Percentiles rank a stretch among this genome's conserved stretches.
Evolutionary conservation across 2,797 vertebrate genomes (phyloP).

Genomic region (Eulemur rubriventer): DNA sequence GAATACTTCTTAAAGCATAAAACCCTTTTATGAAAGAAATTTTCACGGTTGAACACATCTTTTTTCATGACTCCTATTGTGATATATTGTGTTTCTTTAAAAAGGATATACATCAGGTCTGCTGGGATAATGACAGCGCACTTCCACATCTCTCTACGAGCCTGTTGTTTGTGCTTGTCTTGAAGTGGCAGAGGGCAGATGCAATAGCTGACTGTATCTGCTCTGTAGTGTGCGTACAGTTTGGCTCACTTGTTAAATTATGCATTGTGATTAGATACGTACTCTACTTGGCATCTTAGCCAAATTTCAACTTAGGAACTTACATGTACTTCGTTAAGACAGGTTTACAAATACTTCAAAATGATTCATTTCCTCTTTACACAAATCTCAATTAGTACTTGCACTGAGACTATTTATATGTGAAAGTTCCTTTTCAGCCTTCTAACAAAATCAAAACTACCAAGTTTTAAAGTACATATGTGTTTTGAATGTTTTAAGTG

Average conservation of each 20-base stretch:
- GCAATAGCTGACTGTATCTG: neutral
- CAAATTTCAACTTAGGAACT: slow-evolving; percentile 32
- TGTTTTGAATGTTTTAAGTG: slow-evolving; percentile 5
- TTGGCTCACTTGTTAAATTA: neutral
- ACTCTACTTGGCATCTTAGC: neutral
- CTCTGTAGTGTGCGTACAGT: neutral
- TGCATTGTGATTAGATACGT: neutral
- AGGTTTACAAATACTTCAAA: slow-evolving; percentile 30
- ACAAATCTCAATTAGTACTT: slow-evolving; percentile 50
- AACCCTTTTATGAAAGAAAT: neutral
- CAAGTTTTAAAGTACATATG: neutral
- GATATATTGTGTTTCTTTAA: slow-evolving; percentile 32
- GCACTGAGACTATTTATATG: neutral
- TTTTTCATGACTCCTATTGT: neutral
- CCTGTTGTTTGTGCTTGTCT: neutral
- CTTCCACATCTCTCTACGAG: neutral
- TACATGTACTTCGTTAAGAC: slow-evolving; percentile 43
- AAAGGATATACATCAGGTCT: neutral
- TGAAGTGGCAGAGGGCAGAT: neutral
- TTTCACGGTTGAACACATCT: neutral
- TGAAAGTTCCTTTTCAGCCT: slow-evolving; percentile 33
- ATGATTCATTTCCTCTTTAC: slow-evolving; percentile 43
- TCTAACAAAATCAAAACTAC: slow-evolving; percentile 38
- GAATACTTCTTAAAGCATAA: slow-evolving; percentile 26
- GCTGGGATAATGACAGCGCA: neutral